Percentiles rank a stretch among this genome's conserved stretches.
These are phyloP conservation scores for Acromyrmex heyeri DNA, from an alignment of 1,140 invertebrate genomes.

Conservation along the genomic window DNA sequence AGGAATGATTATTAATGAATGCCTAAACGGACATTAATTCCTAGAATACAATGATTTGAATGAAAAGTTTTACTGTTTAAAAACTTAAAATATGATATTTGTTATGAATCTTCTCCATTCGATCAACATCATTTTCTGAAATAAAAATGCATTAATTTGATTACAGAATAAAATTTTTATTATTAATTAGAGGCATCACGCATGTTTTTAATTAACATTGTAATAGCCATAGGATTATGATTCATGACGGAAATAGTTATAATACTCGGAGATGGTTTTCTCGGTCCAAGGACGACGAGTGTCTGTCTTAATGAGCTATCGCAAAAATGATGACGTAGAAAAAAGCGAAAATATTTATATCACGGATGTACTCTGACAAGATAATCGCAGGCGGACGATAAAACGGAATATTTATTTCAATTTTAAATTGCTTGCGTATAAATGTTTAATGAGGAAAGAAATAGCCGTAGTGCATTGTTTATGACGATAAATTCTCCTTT, in stretches of 20 bases:
- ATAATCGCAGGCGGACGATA: slow-evolving; percentile 66
- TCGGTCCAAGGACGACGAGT: slow-evolving; percentile 33
- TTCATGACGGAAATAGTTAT: slow-evolving; percentile 20
- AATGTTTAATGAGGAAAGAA: slow-evolving; percentile 70
- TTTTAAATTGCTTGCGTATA: slow-evolving; percentile 57
- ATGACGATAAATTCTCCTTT: slow-evolving; percentile 69
- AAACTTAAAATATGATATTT: not conserved
- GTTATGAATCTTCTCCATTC: not conserved
- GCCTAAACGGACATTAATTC: not conserved
- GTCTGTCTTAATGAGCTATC: not conserved
- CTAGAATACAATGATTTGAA: not conserved
- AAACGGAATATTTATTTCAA: slow-evolving; percentile 69
- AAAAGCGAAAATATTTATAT: slow-evolving; percentile 16
- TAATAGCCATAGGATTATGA: not conserved
- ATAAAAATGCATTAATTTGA: slow-evolving; percentile 2
- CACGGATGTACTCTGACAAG: slow-evolving; percentile 40
- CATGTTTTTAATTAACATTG: slow-evolving; percentile 9
- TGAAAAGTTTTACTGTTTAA: not conserved
- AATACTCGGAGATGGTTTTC: slow-evolving; percentile 3
- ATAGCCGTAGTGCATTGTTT: slow-evolving; percentile 62
- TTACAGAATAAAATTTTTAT: not conserved
- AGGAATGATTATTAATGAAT: not conserved
- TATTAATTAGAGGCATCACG: slow-evolving; percentile 3
- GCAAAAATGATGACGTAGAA: slow-evolving; percentile 26
- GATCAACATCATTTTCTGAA: not conserved